Evolutionary conservation across 2,113 vertebrate genomes (phyloP), one percentile per base, ranked within the genome.

Genomic region (Oryzias woworae): DNA sequence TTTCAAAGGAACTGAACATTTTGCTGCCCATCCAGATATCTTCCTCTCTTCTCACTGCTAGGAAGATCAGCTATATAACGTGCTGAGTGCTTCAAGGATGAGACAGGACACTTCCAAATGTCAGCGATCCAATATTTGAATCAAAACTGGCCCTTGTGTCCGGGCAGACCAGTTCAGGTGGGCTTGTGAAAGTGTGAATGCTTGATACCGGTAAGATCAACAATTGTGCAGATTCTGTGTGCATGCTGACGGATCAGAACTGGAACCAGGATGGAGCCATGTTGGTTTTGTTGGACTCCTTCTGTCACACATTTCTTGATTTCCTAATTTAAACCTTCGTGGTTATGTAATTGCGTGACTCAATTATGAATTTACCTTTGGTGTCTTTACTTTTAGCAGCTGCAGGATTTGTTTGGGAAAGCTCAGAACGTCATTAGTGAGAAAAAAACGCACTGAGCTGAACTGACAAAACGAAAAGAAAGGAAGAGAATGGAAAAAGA

Each of bases 361-460:
- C 69, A 80, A 77, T 84, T 69, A 78, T 57, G 62, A n/a, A 66
- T 85, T 85, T 73, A 80, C 71, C 57, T 71, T 55, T 10, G 62
- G 71, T 70, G 64, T 60, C 58, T 85, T 67, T 80, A 69, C 65
- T 62, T 57, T 42, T 52, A 50, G 65, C 54, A 56, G 67, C 42
- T 22, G 54, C 20, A 28, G 57, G 55, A 69, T 69, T 77, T 58
- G 57, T 18, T 60, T 7, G 26, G 42, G 52, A 77, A 73, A 69
- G 58, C 22, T 18, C 45, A 4, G 16, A 46, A 49, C 72, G 66
- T 81, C 66, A 85, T 88, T 77, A 78, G 69, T 14, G 46, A 74
- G 80, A 77, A 78, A 20, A 20, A 20, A 85, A 87, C 75, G 65
- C 54, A 47, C 75, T 66, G 71, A 83, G 75, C 57, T 65, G 58